Evolutionary conservation across 2,113 vertebrate species (phyloP), one percentile per base, ranked within the genome.

Genomic region (Psilopogon haemacephalus): DNA sequence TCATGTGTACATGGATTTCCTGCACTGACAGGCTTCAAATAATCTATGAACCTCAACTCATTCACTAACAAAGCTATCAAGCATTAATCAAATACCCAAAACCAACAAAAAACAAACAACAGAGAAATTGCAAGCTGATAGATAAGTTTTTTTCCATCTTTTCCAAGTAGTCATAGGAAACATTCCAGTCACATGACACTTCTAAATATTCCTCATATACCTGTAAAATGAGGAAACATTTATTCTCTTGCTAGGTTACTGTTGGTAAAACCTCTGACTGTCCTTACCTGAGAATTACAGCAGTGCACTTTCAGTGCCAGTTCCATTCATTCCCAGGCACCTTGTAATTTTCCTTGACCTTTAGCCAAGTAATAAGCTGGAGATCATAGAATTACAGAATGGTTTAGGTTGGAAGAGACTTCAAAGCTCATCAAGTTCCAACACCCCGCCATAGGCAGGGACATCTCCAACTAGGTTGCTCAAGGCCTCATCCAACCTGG

Each of bases 51-150:
- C 48, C 20, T 81, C 60, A 71, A 20, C 27, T 38, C 9, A 33
- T 64, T 7, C 52, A 67, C 14, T 17, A 81, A 48, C 0, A 1
- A 14, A 67, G 16, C 12, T 52, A 75, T 1, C 1, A 0, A 78
- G 19, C 3, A 21, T 19, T 35, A 37, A 9, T 4, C 8, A 32
- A 30, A 56, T 32, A n/a, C 15, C 55, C 40, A 16, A 42, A 16
- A 42, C 15, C 15, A 42, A 16, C 42, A 42, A 42, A 42, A 42
- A 42, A 42, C 42, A 42, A 42, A 42, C 42, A 42, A 42, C 8
- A 40, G 19, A 74, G 26, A 46, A 71, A 44, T 0, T 55, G 17
- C 8, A 63, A 89, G 10, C 4, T 35, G 63, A 63, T 28, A 30
- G n/a, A 17, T 33, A 16, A 0, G 54, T 40, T 75, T 74, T 74